Evolutionary conservation across 2,888 invertebrate genomes (phyloP), one percentile per base, ranked within the genome.

Genomic region (Andrena flavipes): DNA sequence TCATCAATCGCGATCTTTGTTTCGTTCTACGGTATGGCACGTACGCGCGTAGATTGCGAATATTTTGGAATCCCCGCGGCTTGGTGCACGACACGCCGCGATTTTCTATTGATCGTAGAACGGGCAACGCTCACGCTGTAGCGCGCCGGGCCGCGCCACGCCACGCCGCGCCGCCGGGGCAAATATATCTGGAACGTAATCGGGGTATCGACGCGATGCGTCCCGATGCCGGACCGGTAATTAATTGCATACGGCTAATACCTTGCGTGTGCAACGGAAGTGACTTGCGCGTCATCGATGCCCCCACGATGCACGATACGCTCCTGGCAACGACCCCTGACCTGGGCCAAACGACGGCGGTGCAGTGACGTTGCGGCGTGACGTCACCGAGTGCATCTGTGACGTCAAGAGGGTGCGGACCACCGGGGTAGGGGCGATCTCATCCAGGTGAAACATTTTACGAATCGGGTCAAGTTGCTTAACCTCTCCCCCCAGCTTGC

Each of bases 351-450:
- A 95, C 94, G 95, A 94, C 88, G 88, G 94, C 88, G 88, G 89
- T 90, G 90, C 90, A 90, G 86, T 90, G 89, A 90, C 89, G 91
- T 91, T 95, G 95, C 95, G 95, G 94, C 94, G 94, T 95, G 91
- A 91, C 95, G 94, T 94, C 93, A 94, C 94, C 72, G 86, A 87
- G 89, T 87, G 93, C 93, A 92, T 93, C 94, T 94, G 94, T 90
- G 87, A 89, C 89, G 89, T 93, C 93, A 93, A 92, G 91, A 93
- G 94, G 93, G 92, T 93, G 93, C 94, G 93, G 94, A 91, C 80
- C 85, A 64, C 33, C 84, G 79, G 80, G 49, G 85, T 82, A 85
- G 88, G 85, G 82, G 70, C 79, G 79, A 82, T 88, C 81, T 84
- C 80, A 75, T 84, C 84, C 87, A 88, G 87, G 88, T 88, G 88